Evolutionary conservation across 2,888 invertebrate species (phyloP).

Genomic region (Clistopyga incitator): DNA sequence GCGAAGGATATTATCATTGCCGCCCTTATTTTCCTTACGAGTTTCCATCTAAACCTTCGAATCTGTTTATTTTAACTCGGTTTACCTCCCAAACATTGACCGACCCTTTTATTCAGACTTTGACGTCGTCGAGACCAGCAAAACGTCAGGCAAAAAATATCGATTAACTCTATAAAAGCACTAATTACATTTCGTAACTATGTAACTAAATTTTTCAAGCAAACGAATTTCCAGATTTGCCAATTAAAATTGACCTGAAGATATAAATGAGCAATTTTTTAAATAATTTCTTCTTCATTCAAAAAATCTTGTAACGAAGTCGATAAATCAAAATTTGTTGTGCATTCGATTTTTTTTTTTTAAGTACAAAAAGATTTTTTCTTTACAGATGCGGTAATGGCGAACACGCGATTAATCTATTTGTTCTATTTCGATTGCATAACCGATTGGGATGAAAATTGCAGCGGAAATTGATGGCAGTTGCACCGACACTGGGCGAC

Average conservation of each 20-base stretch:
- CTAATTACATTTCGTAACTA: background rate
- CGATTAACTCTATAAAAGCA: conserved; percentile 57
- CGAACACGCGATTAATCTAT: background rate
- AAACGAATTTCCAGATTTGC: background rate
- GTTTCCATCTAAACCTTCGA: background rate
- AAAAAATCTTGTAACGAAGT: too few species aligned
- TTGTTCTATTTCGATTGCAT: background rate
- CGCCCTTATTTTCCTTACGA: conserved; percentile 19
- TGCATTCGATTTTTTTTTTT: too few species aligned
- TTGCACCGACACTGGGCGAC: background rate
- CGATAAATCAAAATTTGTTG: too few species aligned
- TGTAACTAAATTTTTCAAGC: background rate
- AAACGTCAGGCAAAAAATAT: conserved; percentile 74
- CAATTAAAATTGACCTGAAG: too few species aligned
- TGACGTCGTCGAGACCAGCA: conserved; percentile 65
- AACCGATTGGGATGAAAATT: background rate
- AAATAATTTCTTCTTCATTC: too few species aligned
- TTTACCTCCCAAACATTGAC: conserved; percentile 61
- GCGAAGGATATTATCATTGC: background rate
- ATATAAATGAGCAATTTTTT: background rate
- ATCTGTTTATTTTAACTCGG: conserved; percentile 66
- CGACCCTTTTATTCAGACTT: conserved; percentile 50
- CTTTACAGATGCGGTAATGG: background rate
- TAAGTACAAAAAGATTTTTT: too few species aligned
- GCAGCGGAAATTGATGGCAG: background rate